Base-by-base conservation (phyloP, 2,113 vertebrate genomes). In the Haplochromis vanheusdeni region DNA sequence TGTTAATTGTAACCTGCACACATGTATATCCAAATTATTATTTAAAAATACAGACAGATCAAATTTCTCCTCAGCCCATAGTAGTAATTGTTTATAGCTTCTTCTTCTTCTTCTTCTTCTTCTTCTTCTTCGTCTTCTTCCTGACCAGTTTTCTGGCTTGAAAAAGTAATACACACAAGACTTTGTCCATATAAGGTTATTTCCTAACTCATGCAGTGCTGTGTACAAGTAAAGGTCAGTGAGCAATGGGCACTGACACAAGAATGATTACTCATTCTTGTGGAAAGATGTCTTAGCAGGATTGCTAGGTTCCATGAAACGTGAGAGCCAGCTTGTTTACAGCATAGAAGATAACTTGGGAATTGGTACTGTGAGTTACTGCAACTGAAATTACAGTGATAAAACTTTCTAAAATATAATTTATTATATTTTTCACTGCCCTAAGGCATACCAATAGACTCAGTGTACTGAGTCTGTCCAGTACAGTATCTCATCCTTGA, bases 261-360 rank as follows among this genome's bases (percentile, higher is more conserved):
- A 49, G 87, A 83, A 80, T 81, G 82, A 87, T 93, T 84, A 92
- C 84, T 94, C 93, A 92, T 87, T 86, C 75, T 91, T 58, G 60
- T 81, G 90, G 81, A 88, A 91, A 89, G 86, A 90, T 52, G 84
- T 77, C 45, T 58, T 33, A 37, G 77, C 49, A 82, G 77, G 79
- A 82, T 84, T 84, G 82, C 45, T 7, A 70, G 33, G 68, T 88
- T 83, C 89, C 85, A 82, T 86, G 77, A 92, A 91, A 87, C 3
- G 45, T 8, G 81, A 89, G 84, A 86, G 83, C 87, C 60, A 89
- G 83, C 51, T 68, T 89, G 83, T 87, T 84, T 83, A 86, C 54
- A 88, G 70, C 54, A 9, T 3, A 68, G 83, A 55, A 81, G 52
- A 55, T 65, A 47, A 62, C 5, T 31, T 42, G 31, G n/a, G 19